Percentiles rank a stretch among this genome's conserved stretches.
Evolutionary conservation across 35 echinoderm and acorn worm genomes (phyloP).

Genomic region (Holothuria glaberrima): DNA sequence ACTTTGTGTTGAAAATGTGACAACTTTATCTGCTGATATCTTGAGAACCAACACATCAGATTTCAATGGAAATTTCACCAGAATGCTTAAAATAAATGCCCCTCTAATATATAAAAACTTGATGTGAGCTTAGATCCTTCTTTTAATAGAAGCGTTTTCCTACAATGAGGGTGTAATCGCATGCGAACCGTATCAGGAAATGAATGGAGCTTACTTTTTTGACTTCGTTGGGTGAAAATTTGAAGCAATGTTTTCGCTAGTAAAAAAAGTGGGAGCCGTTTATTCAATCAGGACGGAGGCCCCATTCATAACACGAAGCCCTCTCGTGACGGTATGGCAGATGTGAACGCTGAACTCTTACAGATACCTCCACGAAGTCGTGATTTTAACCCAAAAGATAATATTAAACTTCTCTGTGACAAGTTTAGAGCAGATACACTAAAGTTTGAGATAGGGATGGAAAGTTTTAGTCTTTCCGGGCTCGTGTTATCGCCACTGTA

Average conservation of each 20-base stretch:
- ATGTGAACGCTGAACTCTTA: conserved; percentile 25
- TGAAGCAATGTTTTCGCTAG: conserved; percentile 32
- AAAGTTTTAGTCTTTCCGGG: conserved; percentile 54
- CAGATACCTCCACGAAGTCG: conserved; percentile 55
- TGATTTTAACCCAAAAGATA: conserved; percentile 71
- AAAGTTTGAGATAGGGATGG: not conserved
- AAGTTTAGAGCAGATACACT: conserved; percentile 32
- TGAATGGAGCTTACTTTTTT: conserved; percentile 46
- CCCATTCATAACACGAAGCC: conserved; percentile 43
- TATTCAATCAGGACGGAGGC: conserved; percentile 65
- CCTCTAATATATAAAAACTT: too few species aligned
- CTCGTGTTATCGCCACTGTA: conserved; percentile 46
- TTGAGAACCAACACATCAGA: too few species aligned
- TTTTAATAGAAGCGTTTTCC: conserved; percentile 29
- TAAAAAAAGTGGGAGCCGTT: not conserved
- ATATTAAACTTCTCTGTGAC: conserved; percentile 58
- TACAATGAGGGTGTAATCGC: conserved; percentile 29
- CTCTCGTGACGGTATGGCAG: conserved; percentile 41
- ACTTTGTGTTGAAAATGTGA: too few species aligned
- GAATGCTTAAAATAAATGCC: too few species aligned
- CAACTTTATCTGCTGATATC: too few species aligned
- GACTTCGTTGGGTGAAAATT: conserved; percentile 46
- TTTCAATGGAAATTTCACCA: too few species aligned
- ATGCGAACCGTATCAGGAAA: conserved; percentile 56
- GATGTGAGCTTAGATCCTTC: not conserved